Evolutionary conservation across 2,888 invertebrate species (phyloP).

Genomic region (Limnephilus marmoratus): DNA sequence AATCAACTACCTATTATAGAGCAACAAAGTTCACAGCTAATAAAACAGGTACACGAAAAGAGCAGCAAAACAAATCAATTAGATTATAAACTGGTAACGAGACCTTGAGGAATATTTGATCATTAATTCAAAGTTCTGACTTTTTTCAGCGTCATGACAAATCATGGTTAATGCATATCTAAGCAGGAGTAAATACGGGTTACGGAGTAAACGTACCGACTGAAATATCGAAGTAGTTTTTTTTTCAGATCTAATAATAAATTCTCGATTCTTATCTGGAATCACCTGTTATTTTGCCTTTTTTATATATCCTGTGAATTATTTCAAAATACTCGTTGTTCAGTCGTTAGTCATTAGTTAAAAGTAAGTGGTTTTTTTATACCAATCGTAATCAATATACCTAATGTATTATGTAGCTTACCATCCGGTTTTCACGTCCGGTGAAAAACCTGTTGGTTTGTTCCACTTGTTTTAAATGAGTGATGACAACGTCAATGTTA

Average conservation of each 20-base stretch:
- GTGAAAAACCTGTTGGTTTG: not conserved
- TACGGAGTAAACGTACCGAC: not conserved
- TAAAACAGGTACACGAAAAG: not conserved
- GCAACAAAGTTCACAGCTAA: not conserved
- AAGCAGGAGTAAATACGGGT: not conserved
- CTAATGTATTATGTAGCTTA: not conserved
- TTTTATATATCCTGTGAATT: not conserved
- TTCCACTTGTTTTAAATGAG: not conserved
- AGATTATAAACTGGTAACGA: not conserved
- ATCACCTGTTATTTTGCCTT: not conserved
- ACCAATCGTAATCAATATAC: not conserved
- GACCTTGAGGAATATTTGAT: not conserved
- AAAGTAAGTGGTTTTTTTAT: not conserved
- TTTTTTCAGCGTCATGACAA: not conserved
- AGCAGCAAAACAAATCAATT: not conserved
- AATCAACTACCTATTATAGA: too few relatives aligned
- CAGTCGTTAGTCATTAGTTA: not conserved
- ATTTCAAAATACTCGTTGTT: not conserved
- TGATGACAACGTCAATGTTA: not conserved
- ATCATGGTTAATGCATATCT: not conserved
- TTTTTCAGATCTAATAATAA: not conserved
- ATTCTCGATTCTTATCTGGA: not conserved
- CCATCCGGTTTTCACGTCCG: not conserved
- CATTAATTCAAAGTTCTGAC: not conserved
- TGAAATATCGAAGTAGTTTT: not conserved